A percentile compares a stretch with the other conserved stretches of the same genome.
These are phyloP conservation scores for Gonocerus acuteangulatus DNA, from an alignment of 2,888 invertebrate genomes.

Conservation along the genomic window DNA sequence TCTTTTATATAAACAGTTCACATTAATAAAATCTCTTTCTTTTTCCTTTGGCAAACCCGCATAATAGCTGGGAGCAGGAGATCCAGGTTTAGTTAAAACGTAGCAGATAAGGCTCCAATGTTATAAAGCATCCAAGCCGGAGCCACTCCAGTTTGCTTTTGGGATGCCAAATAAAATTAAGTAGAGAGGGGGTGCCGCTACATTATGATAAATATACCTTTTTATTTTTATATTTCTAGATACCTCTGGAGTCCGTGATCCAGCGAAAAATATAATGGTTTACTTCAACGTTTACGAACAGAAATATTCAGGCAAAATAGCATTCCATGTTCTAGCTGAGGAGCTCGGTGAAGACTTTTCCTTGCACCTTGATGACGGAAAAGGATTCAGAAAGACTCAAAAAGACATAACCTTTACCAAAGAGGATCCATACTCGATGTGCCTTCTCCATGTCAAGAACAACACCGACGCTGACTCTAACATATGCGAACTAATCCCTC, in stretches of 20 bases:
- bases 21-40: no score
- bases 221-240: background rate
- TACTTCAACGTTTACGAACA: constrained; percentile 1
- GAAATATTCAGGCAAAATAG: background rate
- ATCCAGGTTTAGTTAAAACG: no score
- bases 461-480: background rate
- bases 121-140: no score
- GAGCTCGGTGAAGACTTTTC: background rate
- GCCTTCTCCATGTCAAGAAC: background rate
- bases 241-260: background rate
- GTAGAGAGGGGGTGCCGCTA: no score
- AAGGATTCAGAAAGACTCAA: background rate
- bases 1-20: no score
- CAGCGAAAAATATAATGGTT: background rate
- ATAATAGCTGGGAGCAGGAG: no score
- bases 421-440: no score
- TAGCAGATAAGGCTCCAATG: no score
- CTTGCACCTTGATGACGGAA: background rate
- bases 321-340: background rate
- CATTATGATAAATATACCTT: background rate
- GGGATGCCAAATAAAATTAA: no score
- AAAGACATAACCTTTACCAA: no score
- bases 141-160: no score
- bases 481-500: background rate
- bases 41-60: no score